Evolutionary conservation across 2,113 vertebrate species (phyloP).

Genomic region (Sturnus vulgaris): DNA sequence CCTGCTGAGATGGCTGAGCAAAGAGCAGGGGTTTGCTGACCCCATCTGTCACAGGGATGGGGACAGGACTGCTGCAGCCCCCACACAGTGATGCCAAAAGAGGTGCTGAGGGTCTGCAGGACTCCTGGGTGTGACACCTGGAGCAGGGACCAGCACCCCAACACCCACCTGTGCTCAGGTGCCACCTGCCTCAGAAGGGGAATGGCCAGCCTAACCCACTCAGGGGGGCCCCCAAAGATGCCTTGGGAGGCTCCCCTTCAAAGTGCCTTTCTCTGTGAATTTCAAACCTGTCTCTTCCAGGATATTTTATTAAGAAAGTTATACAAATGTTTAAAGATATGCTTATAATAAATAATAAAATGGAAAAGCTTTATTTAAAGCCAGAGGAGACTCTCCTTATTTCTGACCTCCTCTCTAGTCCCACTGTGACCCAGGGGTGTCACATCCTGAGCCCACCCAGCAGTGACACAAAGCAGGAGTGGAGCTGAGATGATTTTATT

Average conservation of each 20-base stretch:
- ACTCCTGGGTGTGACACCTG: neutral
- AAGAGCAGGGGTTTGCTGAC: neutral
- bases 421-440: neutral
- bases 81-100: neutral
- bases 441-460: neutral
- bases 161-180: neutral
- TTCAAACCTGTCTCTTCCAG: constrained; percentile 42
- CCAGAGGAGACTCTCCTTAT: neutral
- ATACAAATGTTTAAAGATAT: constrained; percentile 73
- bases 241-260: neutral
- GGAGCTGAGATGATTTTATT: neutral
- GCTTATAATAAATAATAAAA: constrained; percentile 80
- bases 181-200: neutral
- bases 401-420: neutral
- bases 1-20: rapidly evolving
- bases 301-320: constrained; percentile 72
- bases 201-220: neutral
- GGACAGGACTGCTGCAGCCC: neutral
- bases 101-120: neutral
- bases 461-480: neutral
- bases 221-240: neutral
- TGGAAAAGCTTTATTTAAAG: constrained; percentile 77
- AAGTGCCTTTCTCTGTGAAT: constrained; percentile 71
- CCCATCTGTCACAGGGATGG: neutral
- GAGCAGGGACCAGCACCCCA: neutral